Base-by-base conservation (phyloP, 1,140 invertebrate genomes). In the Sitophilus oryzae region DNA sequence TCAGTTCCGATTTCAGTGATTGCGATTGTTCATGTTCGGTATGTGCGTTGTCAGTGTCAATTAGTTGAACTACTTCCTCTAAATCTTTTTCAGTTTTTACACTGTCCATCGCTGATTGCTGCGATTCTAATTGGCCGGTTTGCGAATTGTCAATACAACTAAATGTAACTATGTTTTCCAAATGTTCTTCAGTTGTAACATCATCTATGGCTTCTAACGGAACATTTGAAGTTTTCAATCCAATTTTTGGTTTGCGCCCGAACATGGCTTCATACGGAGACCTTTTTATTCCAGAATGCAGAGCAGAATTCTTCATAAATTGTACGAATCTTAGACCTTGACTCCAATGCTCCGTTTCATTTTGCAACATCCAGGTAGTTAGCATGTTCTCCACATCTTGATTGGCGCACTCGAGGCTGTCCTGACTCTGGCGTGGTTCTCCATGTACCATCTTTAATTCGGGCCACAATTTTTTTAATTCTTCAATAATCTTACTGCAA, bases 371-470 rank as follows among this genome's bases (percentile, higher is more conserved):
- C 69, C 69, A 72, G 11, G 66, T 42, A 38, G 15, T 38, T 36
- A 70, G 25, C 62, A n/a, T n/a, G n/a, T n/a, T n/a, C n/a, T n/a
- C n/a, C n/a, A n/a, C n/a, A n/a, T n/a, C n/a, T n/a, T n/a, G n/a
- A n/a, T n/a, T n/a, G n/a, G n/a, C n/a, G n/a, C n/a, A n/a, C n/a
- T n/a, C n/a, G n/a, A n/a, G n/a, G n/a, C n/a, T n/a, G n/a, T 41
- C 46, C 49, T 66, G 64, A 44, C 56, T 66, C 23, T 70, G 65
- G 11, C 64, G 41, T 22, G 66, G 67, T 44, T 71, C 67, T 18
- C 69, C 70, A 51, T 71, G 62, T 5, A 71, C 61, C 6, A 72
- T 70, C 62, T 72, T 73, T 15, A 69, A 40, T 49, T 71, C 70
- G 18, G 56, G 58, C 73, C 71, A 77, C 42, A 70, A 62, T 20